Evolutionary conservation across 2,113 vertebrate genomes (phyloP).

Genomic region (Pelecanus crispus): DNA sequence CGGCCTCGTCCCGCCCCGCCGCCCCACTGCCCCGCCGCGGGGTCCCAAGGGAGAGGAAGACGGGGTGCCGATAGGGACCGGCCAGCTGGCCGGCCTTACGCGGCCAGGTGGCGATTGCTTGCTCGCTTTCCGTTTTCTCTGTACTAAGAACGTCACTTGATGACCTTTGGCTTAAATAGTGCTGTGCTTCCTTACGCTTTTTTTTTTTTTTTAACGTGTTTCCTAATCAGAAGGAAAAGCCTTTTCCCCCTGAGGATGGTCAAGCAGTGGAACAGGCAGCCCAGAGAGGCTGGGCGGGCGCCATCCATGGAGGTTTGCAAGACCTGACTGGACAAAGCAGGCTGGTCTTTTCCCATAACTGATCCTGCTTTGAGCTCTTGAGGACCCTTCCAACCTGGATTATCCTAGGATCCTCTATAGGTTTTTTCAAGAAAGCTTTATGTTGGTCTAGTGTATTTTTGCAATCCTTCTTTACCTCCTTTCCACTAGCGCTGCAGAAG

Average conservation of each 20-base stretch:
- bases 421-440: not conserved
- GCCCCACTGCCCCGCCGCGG: not conserved
- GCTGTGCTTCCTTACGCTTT: too few relatives aligned
- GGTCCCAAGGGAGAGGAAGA: accelerated
- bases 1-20: not conserved
- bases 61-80: accelerated
- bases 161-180: not conserved
- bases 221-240: too few relatives aligned
- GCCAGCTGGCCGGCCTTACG: accelerated
- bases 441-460: not conserved
- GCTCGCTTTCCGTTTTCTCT: too few relatives aligned
- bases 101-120: accelerated
- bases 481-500: not conserved
- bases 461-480: not conserved
- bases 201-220: not conserved
- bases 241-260: accelerated
- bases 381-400: not conserved
- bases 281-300: accelerated
- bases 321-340: not conserved
- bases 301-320: not conserved
- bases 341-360: not conserved
- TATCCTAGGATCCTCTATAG: accelerated
- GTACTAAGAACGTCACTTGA: not conserved
- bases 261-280: not conserved
- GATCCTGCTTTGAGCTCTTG: not conserved